These are phyloP conservation scores for Lates japonicus DNA, from an alignment of 2,797 vertebrate genomes.

Conservation along the genomic window DNA sequence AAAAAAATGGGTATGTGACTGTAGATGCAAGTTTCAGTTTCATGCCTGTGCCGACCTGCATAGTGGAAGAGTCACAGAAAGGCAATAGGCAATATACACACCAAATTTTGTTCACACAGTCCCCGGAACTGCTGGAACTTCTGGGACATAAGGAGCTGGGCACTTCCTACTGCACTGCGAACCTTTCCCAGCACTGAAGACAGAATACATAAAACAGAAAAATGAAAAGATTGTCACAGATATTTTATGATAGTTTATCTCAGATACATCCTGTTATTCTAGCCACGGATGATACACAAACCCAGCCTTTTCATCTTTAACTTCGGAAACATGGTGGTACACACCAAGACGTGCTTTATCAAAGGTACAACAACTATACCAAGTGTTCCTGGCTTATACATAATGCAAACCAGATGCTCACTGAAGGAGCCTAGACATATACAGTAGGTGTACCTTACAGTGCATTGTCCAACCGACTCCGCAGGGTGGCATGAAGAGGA, in stretches of 20 bases:
- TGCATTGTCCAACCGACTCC: slow-evolving; percentile 16
- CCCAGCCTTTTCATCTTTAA: not conserved
- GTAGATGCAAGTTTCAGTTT: not conserved
- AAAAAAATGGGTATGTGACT: not conserved
- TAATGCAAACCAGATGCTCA: not conserved
- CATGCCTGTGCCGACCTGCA: not conserved
- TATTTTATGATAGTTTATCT: not conserved
- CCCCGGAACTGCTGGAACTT: slow-evolving; percentile 99
- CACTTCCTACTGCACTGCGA: slow-evolving; percentile 96
- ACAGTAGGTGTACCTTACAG: slow-evolving; percentile 4
- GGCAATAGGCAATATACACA: slow-evolving; percentile 81
- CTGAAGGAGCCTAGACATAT: slow-evolving; percentile 12
- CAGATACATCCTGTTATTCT: not conserved
- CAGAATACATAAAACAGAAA: slow-evolving; percentile 1
- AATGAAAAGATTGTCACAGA: not conserved
- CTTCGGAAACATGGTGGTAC: not conserved
- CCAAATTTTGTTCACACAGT: slow-evolving; percentile 99
- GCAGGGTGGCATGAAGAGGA: slow-evolving; percentile 33
- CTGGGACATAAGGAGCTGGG: slow-evolving; percentile 97
- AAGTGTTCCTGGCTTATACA: not conserved
- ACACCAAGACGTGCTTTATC: not conserved
- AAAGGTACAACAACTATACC: not conserved
- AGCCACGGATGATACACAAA: not conserved
- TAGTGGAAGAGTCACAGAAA: slow-evolving; percentile 3
- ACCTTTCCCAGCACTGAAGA: slow-evolving; percentile 95